Conservation (phyloP, 2,797 vertebrate species). For the Hoplostethus atlanticus region DNA sequence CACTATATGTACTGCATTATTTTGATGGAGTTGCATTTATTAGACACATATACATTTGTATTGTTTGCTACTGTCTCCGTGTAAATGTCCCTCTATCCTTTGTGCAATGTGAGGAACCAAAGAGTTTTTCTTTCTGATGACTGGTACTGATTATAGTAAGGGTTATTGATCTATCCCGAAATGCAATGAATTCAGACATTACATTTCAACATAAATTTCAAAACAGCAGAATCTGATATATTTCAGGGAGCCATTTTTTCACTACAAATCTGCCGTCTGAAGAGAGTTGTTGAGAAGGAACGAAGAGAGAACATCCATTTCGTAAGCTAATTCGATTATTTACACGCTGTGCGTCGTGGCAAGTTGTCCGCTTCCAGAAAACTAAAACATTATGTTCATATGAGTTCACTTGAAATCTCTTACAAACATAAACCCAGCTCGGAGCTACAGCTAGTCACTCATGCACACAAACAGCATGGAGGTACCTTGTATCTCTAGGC, state of each 20-base stretch:
- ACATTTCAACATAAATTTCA: conserved; percentile 23
- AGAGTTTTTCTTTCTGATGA: conserved; percentile 73
- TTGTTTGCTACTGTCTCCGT: conserved; percentile 72
- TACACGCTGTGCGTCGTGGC: conserved; percentile 41
- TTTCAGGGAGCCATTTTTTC: conserved; percentile 62
- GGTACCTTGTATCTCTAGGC: conserved; percentile 27
- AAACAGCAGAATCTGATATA: conserved; percentile 33
- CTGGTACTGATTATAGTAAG: conserved; percentile 29
- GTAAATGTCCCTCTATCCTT: conserved; percentile 59
- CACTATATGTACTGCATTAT: conserved; percentile 58
- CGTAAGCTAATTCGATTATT: conserved; percentile 55
- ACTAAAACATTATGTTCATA: conserved; percentile 31
- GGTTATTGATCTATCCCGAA: conserved; percentile 49
- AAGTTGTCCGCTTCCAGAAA: conserved; percentile 39
- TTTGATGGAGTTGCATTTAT: conserved; percentile 71
- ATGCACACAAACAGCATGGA: conserved; percentile 20
- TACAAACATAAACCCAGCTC: conserved; percentile 39
- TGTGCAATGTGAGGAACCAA: conserved; percentile 82
- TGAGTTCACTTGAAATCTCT: conserved; percentile 41
- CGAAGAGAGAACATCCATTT: conserved; percentile 28
- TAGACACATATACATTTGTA: conserved; percentile 68
- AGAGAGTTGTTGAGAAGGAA: conserved; percentile 25
- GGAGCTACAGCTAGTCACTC: conserved; percentile 29
- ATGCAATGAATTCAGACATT: conserved; percentile 41
- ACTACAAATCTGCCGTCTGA: conserved; percentile 1